A percentile compares a stretch with the other conserved stretches of the same genome.
Evolutionary conservation across 2,113 vertebrate genomes (phyloP).

Genomic region (Thalassoma bifasciatum): DNA sequence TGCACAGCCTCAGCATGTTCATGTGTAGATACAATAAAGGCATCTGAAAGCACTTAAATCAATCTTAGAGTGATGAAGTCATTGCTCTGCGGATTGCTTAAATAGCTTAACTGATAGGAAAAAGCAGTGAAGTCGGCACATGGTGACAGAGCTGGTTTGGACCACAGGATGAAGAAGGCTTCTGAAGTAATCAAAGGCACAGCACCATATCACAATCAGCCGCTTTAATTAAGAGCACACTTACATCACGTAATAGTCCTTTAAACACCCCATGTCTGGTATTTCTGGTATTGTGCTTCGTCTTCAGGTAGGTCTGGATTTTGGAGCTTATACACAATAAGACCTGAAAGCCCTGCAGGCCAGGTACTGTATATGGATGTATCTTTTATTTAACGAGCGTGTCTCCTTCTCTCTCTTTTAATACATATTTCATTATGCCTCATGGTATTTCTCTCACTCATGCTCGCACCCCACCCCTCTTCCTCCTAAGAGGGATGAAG

Average conservation of each 20-base stretch:
- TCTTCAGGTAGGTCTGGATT: conserved; percentile 3
- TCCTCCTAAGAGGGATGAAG: conserved; percentile 52
- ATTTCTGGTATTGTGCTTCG: background rate
- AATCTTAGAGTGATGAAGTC: conserved; percentile 47
- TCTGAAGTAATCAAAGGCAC: background rate
- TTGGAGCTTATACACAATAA: conserved; percentile 11
- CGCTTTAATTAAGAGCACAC: background rate
- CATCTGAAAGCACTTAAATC: conserved; percentile 62
- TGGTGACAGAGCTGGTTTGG: conserved; percentile 28
- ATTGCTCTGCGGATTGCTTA: conserved; percentile 24
- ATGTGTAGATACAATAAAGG: conserved; percentile 22
- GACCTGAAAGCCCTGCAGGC: background rate
- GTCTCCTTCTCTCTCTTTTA: conserved; percentile 15
- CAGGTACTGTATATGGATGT: background rate
- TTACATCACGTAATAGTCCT: background rate
- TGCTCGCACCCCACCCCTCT: background rate
- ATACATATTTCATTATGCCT: conserved; percentile 19
- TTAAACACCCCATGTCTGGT: conserved; percentile 1
- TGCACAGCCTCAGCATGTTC: conserved; percentile 9
- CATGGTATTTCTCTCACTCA: conserved; percentile 11
- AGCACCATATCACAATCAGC: conserved; percentile 3
- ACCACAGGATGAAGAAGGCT: conserved; percentile 2
- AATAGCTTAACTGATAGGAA: conserved; percentile 32
- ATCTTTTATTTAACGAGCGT: conserved; percentile 6
- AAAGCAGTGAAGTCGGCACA: conserved; percentile 24